These are phyloP conservation scores for Enoplolaimus lenunculus DNA, from an alignment of 2,888 invertebrate species.

Conservation along the genomic window DNA sequence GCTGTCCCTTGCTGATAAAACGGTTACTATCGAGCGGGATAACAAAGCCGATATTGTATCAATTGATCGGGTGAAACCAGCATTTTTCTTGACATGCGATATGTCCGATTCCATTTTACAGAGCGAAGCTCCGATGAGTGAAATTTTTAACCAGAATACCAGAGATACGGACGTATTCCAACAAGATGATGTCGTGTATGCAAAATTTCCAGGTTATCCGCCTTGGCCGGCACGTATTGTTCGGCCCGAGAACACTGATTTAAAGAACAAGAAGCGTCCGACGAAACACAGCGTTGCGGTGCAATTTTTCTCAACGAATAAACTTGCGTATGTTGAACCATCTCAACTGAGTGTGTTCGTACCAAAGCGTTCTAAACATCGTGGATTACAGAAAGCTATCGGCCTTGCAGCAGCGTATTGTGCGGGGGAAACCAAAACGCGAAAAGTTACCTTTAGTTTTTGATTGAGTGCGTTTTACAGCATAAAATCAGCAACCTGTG, in stretches of 20 bases:
- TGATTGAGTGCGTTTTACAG: neutral
- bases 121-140: neutral
- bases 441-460: neutral
- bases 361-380: neutral
- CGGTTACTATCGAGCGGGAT: neutral
- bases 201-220: neutral
- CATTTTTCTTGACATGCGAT: neutral
- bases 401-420: neutral
- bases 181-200: neutral
- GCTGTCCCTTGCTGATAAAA: conserved; percentile 1
- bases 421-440: neutral
- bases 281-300: neutral
- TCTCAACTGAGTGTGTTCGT: neutral
- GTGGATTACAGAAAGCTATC: neutral
- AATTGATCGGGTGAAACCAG: conserved; percentile 7
- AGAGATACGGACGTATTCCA: neutral
- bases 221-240: neutral
- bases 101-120: neutral
- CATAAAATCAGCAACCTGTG: neutral
- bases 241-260: neutral
- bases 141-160: neutral
- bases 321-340: neutral
- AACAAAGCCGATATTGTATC: neutral
- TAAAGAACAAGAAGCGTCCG: neutral
- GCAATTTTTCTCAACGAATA: neutral